Evolutionary conservation across 1,140 invertebrate species (phyloP), one percentile per base, ranked within the genome.

Genomic region (Mactra quadrangularis): DNA sequence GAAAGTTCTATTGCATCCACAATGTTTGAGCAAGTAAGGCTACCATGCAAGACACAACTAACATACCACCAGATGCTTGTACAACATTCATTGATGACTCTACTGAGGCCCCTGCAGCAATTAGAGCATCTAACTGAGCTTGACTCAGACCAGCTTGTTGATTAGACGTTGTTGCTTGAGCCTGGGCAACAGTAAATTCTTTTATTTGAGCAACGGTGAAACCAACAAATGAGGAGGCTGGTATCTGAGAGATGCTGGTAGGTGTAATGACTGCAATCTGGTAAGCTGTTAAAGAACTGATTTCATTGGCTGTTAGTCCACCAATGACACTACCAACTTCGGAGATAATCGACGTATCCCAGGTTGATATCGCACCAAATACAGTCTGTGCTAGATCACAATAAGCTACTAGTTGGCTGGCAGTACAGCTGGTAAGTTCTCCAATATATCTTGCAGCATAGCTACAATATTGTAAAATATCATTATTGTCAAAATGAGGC

Each of bases 131-230:
- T 13, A 76, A 33, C 25, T 76, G 55, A 38, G n/a, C 72, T 15
- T 33, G 9, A n/a, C 55, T 60, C 3, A 76, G 72, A 1, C 72
- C 72, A 3, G 72, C 29, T 17, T 76, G 72, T 25, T 76, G 72
- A 22, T 1, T 25, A 3, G 55, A 52, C 6, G 72, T 76, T 15
- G 72, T 76, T 3, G 72, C 57, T 38, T 76, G 72, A 1, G 72
- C 72, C 22, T 76, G 72, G 1, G 72, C 72, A 15, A 76, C 72
- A 41, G 55, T 76, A 35, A 76, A 76, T 38, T 55, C 35, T 9
- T n/a, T 60, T 35, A 76, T 17, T 53, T 76, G 72, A 50, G 27
- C 25, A 17, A 50, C 35, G 2, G 57, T 76, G 57, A 76, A 76
- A 25, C 72, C 72, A 1, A 76, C 72, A 62, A 76, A 76, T 15